Evolutionary conservation across 2,797 vertebrate species (phyloP).

Genomic region (Rhadinocentrus ornatus): DNA sequence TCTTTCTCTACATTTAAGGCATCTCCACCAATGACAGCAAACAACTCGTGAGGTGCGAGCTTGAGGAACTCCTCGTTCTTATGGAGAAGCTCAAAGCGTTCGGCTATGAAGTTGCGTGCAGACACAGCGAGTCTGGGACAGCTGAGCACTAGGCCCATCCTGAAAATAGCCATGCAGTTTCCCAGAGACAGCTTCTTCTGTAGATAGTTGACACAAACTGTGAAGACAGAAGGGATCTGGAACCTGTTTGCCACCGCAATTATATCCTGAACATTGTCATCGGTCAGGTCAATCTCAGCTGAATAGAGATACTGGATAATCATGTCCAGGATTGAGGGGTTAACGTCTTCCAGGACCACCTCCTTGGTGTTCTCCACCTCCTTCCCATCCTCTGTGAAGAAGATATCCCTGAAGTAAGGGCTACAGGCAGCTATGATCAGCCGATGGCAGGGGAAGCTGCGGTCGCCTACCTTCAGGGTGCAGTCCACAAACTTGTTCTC

Average conservation of each 20-base stretch:
- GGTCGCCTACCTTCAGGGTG: slow-evolving; percentile 94
- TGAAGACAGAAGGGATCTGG: slow-evolving; percentile 98
- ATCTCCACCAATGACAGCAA: slow-evolving; percentile 93
- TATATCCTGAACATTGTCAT: slow-evolving; percentile 96
- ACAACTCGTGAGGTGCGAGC: slow-evolving; percentile 92
- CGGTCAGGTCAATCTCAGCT: slow-evolving; percentile 94
- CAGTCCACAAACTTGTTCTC: slow-evolving; percentile 99
- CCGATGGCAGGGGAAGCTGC: slow-evolving; percentile 94
- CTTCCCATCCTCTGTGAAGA: slow-evolving; percentile 94
- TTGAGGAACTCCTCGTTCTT: slow-evolving; percentile 95
- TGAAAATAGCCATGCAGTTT: slow-evolving; percentile 95
- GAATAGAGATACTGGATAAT: slow-evolving; percentile 96
- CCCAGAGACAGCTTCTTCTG: slow-evolving; percentile 91
- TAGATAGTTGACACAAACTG: slow-evolving; percentile 96
- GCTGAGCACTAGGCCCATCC: slow-evolving; percentile 92
- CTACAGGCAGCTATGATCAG: slow-evolving; percentile 97
- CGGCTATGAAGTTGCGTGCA: slow-evolving; percentile 93
- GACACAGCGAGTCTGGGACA: slow-evolving; percentile 93
- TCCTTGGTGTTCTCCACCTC: slow-evolving; percentile 90
- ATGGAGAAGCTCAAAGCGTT: slow-evolving; percentile 90
- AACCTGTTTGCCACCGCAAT: slow-evolving; percentile 96
- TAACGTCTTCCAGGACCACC: slow-evolving; percentile 91
- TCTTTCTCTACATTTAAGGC: slow-evolving; percentile 93
- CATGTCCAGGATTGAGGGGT: slow-evolving; percentile 90
- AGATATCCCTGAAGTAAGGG: slow-evolving; percentile 98